Conservation (phyloP, 2,797 vertebrate genomes). For the Pangasius larnaudii region DNA sequence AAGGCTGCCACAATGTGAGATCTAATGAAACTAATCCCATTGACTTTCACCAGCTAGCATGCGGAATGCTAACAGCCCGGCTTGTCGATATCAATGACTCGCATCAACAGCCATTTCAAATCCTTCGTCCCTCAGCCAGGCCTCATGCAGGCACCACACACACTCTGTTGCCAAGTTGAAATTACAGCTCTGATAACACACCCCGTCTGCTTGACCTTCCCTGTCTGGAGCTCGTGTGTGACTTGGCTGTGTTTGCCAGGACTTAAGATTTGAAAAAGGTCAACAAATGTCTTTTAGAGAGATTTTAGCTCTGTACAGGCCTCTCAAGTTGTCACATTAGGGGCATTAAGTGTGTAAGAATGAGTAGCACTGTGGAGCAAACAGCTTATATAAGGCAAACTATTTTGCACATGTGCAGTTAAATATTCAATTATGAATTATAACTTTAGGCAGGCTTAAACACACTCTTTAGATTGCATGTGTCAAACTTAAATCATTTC, state of each 20-base stretch:
- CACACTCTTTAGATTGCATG: neutral
- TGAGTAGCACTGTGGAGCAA: neutral
- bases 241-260: constrained; percentile 22
- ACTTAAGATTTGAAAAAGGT: constrained; percentile 30
- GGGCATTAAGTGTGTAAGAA: neutral
- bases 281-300: constrained; percentile 7
- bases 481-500: neutral
- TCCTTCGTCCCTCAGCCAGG: constrained; percentile 3
- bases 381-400: neutral
- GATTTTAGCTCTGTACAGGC: neutral
- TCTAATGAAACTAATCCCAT: constrained; percentile 55
- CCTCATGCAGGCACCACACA: neutral
- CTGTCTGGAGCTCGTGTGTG: constrained; percentile 34
- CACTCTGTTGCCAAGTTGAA: neutral
- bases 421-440: neutral
- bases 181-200: constrained; percentile 21
- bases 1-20: constrained; percentile 36
- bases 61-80: constrained; percentile 44
- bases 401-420: neutral
- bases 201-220: constrained; percentile 38
- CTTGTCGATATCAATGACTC: constrained; percentile 55
- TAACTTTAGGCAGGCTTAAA: neutral
- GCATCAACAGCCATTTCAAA: constrained; percentile 42
- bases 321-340: neutral
- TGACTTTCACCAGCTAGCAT: constrained; percentile 35